Conservation (phyloP, 2,888 invertebrate species). For the Tetrapedia diversipes region DNA sequence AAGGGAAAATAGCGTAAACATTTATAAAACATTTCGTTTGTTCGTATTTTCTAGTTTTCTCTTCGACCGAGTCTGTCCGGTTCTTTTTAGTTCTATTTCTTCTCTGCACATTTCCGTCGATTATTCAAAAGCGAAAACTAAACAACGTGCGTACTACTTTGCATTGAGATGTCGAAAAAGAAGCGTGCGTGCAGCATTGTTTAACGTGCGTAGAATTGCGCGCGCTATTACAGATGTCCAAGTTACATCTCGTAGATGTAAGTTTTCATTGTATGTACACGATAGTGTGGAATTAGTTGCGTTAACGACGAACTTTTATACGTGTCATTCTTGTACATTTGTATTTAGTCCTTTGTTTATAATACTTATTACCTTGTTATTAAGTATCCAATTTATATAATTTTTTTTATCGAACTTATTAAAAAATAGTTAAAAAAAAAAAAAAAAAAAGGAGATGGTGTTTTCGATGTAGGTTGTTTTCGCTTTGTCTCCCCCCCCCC, state of each 20-base stretch:
- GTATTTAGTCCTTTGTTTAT: constrained; percentile 83
- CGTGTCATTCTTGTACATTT: constrained; percentile 81
- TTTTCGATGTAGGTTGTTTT: constrained; percentile 34
- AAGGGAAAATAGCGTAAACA: too few relatives aligned
- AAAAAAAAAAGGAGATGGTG: too few relatives aligned
- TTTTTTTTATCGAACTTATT: constrained; percentile 83
- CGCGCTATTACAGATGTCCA: constrained; percentile 3
- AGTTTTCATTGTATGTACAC: constrained; percentile 77
- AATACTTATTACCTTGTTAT: constrained; percentile 83
- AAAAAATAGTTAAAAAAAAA: constrained; percentile 82
- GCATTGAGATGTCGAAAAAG: constrained; percentile 12
- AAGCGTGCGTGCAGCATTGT: constrained; percentile 21
- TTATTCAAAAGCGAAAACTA: not conserved
- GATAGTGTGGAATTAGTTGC: constrained; percentile 77
- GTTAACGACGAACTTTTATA: constrained; percentile 80
- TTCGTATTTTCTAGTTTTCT: not conserved
- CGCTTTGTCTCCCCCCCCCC: too few relatives aligned
- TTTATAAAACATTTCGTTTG: too few relatives aligned
- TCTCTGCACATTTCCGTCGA: not conserved
- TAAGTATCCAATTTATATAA: constrained; percentile 83
- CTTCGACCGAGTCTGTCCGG: not conserved
- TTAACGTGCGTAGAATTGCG: constrained; percentile 5
- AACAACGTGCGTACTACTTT: not conserved
- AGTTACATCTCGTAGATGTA: constrained; percentile 75
- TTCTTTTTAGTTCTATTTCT: too few relatives aligned